Conservation (phyloP, 2,113 vertebrate genomes). For the Orthonyx spaldingii region DNA sequence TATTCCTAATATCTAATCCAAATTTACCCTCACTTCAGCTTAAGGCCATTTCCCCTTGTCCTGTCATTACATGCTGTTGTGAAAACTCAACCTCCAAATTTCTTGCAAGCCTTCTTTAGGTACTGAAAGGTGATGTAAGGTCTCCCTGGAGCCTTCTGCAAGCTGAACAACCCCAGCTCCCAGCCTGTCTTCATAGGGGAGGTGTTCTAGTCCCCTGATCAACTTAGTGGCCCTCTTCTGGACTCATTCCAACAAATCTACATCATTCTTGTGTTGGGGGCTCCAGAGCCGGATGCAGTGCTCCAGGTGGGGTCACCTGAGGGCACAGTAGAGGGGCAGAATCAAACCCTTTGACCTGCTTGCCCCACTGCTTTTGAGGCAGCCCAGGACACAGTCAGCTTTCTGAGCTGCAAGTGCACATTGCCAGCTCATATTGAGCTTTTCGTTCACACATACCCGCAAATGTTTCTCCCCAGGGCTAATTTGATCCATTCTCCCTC, state of each 20-base stretch:
- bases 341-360: background rate
- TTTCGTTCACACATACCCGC: background rate
- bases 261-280: background rate
- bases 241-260: background rate
- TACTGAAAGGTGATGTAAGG: background rate
- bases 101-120: background rate
- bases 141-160: background rate
- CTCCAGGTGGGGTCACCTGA: background rate
- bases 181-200: background rate
- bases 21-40: background rate
- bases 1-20: background rate
- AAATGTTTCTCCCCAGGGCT: background rate
- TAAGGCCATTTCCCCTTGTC: background rate
- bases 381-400: background rate
- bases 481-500: background rate
- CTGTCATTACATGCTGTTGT: background rate
- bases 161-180: background rate
- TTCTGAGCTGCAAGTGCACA: background rate
- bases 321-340: background rate
- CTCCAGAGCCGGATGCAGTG: background rate
- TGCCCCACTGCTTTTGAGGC: background rate
- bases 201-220: background rate
- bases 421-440: background rate
- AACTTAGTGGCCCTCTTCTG: background rate
- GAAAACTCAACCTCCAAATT: background rate